These are phyloP conservation scores for Ethmia dodecea DNA, from an alignment of 2,888 invertebrate species.

Conservation along the genomic window DNA sequence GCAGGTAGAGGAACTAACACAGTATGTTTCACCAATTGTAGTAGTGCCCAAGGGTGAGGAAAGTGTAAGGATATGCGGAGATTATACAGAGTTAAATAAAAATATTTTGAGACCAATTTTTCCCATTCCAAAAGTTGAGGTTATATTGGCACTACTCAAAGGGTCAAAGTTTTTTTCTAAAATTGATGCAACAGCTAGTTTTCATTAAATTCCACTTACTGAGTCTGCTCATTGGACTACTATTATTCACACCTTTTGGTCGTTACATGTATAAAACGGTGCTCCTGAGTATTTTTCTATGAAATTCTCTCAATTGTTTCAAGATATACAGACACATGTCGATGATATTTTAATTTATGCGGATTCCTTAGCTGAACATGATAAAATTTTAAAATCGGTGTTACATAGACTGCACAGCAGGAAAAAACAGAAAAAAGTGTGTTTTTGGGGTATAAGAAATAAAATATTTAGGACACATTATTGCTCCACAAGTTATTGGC, in stretches of 20 bases:
- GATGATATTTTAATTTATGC: conserved; percentile 13
- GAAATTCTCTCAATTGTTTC: conserved; percentile 12
- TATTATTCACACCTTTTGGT: conserved; percentile 16
- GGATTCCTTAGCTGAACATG: conserved; percentile 5
- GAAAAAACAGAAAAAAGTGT: conserved; percentile 13
- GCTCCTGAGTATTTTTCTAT: conserved; percentile 13
- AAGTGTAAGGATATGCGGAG: conserved; percentile 5
- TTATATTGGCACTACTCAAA: conserved; percentile 3
- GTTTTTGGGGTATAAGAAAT: conserved; percentile 11
- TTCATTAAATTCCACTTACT: conserved; percentile 9
- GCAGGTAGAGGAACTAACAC: conserved; percentile 3
- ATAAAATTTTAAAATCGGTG: conserved; percentile 7
- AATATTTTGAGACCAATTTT: conserved; percentile 6
- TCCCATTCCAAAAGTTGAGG: conserved; percentile 10
- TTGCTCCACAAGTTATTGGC: conserved; percentile 6
- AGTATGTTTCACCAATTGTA: conserved; percentile 6
- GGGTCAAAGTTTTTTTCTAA: conserved; percentile 12
- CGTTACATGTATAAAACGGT: conserved; percentile 15
- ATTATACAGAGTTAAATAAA: conserved; percentile 10
- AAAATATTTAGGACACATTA: conserved; percentile 10
- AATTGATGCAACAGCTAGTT: conserved; percentile 15
- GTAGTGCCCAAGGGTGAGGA: conserved; percentile 2
- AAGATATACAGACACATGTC: conserved; percentile 5
- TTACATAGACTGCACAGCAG: conserved; percentile 6
- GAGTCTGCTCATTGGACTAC: conserved; percentile 13